Conservation (phyloP, 2,888 invertebrate species). For the Nomada fabriciana region DNA sequence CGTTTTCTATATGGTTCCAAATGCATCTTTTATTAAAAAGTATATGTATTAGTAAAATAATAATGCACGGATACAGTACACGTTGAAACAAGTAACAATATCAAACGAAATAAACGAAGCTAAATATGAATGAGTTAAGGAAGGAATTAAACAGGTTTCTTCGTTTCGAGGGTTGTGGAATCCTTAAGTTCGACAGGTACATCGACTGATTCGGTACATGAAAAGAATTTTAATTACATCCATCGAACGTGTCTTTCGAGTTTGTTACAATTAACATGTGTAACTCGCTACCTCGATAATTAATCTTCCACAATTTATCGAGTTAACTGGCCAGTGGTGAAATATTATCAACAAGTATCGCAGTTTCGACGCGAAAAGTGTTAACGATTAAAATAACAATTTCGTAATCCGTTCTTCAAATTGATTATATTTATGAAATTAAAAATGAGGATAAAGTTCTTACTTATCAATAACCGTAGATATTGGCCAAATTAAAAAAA, state of each 20-base stretch:
- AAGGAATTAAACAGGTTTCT: slow-evolving; percentile 3
- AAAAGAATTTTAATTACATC: slow-evolving; percentile 58
- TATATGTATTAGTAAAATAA: too few relatives aligned
- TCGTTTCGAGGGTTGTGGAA: slow-evolving; percentile 4
- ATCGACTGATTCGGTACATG: slow-evolving; percentile 17
- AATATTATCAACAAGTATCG: slow-evolving; percentile 5
- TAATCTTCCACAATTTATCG: slow-evolving; percentile 29
- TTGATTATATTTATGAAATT: background rate
- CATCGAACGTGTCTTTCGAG: slow-evolving; percentile 26
- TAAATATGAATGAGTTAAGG: background rate
- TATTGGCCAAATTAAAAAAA: too few relatives aligned
- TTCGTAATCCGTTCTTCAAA: background rate
- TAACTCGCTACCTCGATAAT: slow-evolving; percentile 34
- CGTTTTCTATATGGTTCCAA: too few relatives aligned
- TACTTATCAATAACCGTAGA: too few relatives aligned
- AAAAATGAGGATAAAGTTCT: background rate
- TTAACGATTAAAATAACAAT: background rate
- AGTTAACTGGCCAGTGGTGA: slow-evolving; percentile 1
- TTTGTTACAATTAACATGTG: slow-evolving; percentile 51
- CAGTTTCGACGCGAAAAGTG: background rate
- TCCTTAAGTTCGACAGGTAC: slow-evolving; percentile 40
- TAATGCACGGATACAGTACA: too few relatives aligned
- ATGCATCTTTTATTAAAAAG: too few relatives aligned
- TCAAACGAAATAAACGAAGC: slow-evolving; percentile 6
- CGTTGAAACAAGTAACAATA: background rate